Percentiles rank a stretch among this genome's conserved stretches.
phyloP scores from a whole-genome alignment of 37 sponge, comb jelly and placozoan species.

The Cladorhizidae sp. region DNA sequence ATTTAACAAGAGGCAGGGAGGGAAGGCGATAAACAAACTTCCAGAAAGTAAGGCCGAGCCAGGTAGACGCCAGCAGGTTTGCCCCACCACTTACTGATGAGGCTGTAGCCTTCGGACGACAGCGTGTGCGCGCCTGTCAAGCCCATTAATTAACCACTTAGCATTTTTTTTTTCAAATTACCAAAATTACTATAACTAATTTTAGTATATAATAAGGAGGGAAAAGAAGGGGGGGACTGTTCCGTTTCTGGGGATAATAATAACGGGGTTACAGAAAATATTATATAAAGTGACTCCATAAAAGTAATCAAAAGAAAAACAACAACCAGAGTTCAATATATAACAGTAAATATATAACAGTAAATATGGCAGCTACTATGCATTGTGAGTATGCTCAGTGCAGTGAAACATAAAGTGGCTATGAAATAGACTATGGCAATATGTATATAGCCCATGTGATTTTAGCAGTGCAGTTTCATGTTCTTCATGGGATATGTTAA shows the following conservation, averaged over 20 bases:
- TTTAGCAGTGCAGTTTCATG: neutral
- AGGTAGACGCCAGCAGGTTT: too few relatives aligned
- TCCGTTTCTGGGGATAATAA: neutral
- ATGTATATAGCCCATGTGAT: neutral
- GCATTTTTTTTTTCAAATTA: too few relatives aligned
- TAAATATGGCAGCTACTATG: neutral
- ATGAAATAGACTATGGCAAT: neutral
- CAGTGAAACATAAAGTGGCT: neutral
- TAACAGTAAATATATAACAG: neutral
- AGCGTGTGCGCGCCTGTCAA: too few relatives aligned
- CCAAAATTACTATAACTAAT: too few relatives aligned
- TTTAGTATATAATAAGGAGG: neutral
- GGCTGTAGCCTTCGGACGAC: too few relatives aligned
- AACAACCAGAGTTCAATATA: neutral
- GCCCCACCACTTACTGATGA: too few relatives aligned
- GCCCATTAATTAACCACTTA: too few relatives aligned
- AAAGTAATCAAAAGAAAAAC: neutral
- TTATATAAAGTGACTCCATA: neutral
- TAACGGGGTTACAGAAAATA: neutral
- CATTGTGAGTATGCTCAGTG: neutral
- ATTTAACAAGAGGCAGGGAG: too few relatives aligned
- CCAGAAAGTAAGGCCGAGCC: too few relatives aligned
- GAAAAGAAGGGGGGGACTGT: neutral
- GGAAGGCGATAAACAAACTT: too few relatives aligned
- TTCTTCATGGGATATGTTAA: neutral